A percentile compares a stretch with the other conserved stretches of the same genome.
Evolutionary conservation across 2,888 invertebrate genomes (phyloP).

Genomic region (Hyposoter didymator): DNA sequence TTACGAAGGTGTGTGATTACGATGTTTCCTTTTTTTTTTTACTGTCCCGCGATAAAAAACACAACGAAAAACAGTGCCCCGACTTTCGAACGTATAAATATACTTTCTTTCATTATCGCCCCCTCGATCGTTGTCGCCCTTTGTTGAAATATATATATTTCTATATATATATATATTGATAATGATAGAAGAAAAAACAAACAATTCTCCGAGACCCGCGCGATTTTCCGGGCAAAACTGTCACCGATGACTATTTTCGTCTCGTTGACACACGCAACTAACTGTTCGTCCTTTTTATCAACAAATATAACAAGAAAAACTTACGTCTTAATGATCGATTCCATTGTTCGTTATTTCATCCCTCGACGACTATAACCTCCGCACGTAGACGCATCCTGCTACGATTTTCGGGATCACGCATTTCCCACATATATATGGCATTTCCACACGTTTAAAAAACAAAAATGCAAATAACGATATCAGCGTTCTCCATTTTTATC

Average conservation of each 20-base stretch:
- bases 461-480: not conserved
- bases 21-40: conserved; percentile 13
- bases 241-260: conserved; percentile 52
- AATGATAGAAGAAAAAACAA: conserved; percentile 43
- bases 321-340: conserved; percentile 73
- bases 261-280: conserved; percentile 74
- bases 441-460: not conserved
- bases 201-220: conserved; percentile 59
- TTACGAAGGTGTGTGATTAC: conserved; percentile 2
- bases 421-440: not conserved
- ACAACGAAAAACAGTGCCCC: conserved; percentile 49
- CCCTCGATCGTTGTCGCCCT: conserved; percentile 50
- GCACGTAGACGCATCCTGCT: not conserved
- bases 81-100: conserved; percentile 8
- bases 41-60: not conserved
- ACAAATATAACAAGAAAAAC: conserved; percentile 80
- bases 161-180: not conserved
- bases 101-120: conserved; percentile 11
- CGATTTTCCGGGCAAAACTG: conserved; percentile 49
- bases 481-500: not conserved
- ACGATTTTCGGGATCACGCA: not conserved
- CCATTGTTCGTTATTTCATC: conserved; percentile 50
- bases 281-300: conserved; percentile 81
- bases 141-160: conserved; percentile 39
- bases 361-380: conserved; percentile 1